Base-by-base conservation (phyloP, 2,888 invertebrate species). In the Empis livida region DNA sequence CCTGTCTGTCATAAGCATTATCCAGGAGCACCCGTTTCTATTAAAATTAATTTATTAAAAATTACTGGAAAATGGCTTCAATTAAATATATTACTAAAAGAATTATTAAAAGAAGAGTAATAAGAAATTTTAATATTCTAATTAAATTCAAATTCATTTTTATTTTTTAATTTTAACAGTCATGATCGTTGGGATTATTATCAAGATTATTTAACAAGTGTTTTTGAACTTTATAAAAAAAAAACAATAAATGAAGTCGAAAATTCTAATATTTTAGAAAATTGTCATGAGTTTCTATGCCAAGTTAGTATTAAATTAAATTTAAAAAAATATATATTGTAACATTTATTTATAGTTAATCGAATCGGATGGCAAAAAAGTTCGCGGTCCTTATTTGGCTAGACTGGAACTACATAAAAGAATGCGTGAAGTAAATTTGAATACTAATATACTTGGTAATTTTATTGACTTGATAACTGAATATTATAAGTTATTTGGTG, bases 301-400 rank as follows among this genome's bases (percentile, higher is more conserved):
- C 57, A 61, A 54, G 63, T 64, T 51, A 50, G 23, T 27, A 27
- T 20, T 20, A 6, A 20, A 3, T 20, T 3, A 20, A 6, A 20
- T 5, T 20, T 20, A 20, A 20, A 20, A 5, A 20, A 42, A 17
- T 27, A 10, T 23, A 9, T 9, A n/a, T 9, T 41, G 11, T n/a
- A 41, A n/a, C 14, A 23, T 41, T 10, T 6, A 72, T 30, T 69
- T 68, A 55, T 65, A 73, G 56, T 62, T 78, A 20, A 73, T 77
- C 9, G 75, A 77, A 51, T 71, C 71, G 52, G 60, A 58, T 11
- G 70, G 76, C 16, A 73, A 73, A 51, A 70, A 72, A 16, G 70
- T 82, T 27, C 71, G 93, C 51, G 92, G 90, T 0, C 91, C 93
- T 0, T 86, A 84, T 65, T 73, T 94, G 56, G 92, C 91, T 6